A percentile compares a stretch with the other conserved stretches of the same genome.
Evolutionary conservation across 2,113 vertebrate species (phyloP).

Genomic region (Crotalus tigris): DNA sequence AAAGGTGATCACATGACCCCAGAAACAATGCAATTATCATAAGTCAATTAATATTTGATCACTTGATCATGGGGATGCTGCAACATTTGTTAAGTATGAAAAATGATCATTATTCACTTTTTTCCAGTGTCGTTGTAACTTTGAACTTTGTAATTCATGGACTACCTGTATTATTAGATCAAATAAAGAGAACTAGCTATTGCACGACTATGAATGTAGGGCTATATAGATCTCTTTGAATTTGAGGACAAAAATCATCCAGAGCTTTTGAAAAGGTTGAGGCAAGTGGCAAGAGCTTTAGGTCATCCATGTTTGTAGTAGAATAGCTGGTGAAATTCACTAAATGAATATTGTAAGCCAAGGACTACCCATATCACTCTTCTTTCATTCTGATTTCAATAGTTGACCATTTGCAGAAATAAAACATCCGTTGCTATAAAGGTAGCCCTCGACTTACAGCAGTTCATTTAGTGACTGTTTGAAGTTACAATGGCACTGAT

Average conservation of each 20-base stretch:
- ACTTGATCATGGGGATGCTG: not conserved
- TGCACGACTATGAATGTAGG: not conserved
- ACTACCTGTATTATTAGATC: not conserved
- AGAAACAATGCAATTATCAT: not conserved
- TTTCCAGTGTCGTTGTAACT: not conserved
- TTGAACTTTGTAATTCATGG: not conserved
- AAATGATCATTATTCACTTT: not conserved
- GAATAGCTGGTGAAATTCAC: not conserved
- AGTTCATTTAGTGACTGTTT: not conserved
- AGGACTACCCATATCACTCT: not conserved
- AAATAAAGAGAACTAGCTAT: not conserved
- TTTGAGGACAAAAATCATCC: not conserved
- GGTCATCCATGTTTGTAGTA: not conserved
- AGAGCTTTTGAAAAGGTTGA: not conserved
- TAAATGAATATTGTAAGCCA: not conserved
- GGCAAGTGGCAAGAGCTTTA: not conserved
- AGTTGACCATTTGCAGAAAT: not conserved
- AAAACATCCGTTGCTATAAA: not conserved
- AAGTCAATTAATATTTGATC: not conserved
- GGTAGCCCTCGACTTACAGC: not conserved
- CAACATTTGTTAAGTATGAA: not conserved
- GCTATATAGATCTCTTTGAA: not conserved
- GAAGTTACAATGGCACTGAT: not conserved
- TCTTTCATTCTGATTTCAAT: not conserved
- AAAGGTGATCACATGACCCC: not conserved